Base-by-base conservation (phyloP, 2,888 invertebrate species). In the Nymphalis urticae region DNA sequence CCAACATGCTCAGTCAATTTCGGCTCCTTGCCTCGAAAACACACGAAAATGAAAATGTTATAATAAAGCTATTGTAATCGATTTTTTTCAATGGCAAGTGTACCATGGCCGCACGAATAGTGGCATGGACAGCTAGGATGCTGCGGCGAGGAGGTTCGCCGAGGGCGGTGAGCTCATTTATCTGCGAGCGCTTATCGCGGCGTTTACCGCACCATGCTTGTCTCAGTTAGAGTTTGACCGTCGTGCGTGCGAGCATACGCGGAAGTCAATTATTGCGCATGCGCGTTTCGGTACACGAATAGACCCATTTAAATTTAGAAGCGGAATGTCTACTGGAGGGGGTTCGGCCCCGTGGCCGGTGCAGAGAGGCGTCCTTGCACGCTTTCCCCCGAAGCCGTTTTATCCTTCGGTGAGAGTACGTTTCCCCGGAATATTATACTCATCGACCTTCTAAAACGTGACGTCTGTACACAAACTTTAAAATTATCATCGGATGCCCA, bases 281-380 rank as follows among this genome's bases (percentile, higher is more conserved):
- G 90, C 91, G 88, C 85, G 84, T 83, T 78, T 75, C 75, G 69
- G 83, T 87, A 87, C 89, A 85, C 89, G 87, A 87, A 94, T 94
- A 94, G 94, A 85, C 90, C 73, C 80, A 81, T 87, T 86, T 89
- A 92, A 88, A 89, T 90, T 85, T 92, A 92, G 90, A 86, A 80
- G 73, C 85, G 89, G 90, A 88, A 92, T 91, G 90, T 93, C 93
- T 82, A 82, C 85, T 81, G 92, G 93, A 82, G 92, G 90, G 83
- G 93, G 93, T 81, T 94, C 95, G 85, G 95, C 94, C 79, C 96
- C 96, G 85, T 96, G 96, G 96, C 95, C 96, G 75, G 94, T 96
- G 77, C 94, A 93, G 80, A 95, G 95, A 79, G 94, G 90, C 86
- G 88, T 92, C 88, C 89, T 91, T 83, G 83, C 90, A 82, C 91